phyloP scores from a whole-genome alignment of 2,888 invertebrate species.

The Drosophila falleni region DNA sequence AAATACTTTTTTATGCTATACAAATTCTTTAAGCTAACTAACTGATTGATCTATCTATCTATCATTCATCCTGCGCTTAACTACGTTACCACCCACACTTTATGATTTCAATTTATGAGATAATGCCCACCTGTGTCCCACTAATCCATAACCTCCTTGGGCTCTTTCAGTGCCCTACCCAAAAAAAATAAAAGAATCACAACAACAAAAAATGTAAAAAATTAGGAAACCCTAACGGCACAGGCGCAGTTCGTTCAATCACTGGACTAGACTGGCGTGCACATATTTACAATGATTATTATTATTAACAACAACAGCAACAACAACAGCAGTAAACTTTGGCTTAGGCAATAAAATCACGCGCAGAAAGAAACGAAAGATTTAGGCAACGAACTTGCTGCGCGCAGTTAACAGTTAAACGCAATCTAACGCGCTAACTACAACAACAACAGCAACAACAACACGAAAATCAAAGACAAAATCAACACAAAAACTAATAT shows the following conservation, averaged over 20 bases:
- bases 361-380: constrained; percentile 41
- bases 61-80: constrained; percentile 29
- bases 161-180: constrained; percentile 61
- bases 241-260: constrained; percentile 59
- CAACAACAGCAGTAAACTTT: constrained; percentile 10
- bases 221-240: constrained; percentile 58
- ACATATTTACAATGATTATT: constrained; percentile 67
- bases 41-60: constrained; percentile 2
- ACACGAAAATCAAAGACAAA: constrained; percentile 42
- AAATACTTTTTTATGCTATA: neutral
- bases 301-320: constrained; percentile 45
- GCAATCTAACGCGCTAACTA: constrained; percentile 64
- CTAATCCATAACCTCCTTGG: constrained; percentile 51
- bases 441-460: constrained; percentile 37
- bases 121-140: constrained; percentile 58
- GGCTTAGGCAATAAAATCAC: constrained; percentile 49
- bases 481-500: constrained; percentile 44
- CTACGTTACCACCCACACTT: constrained; percentile 46
- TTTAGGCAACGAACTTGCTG: constrained; percentile 57
- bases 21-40: neutral
- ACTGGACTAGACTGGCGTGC: constrained; percentile 30
- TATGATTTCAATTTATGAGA: constrained; percentile 53
- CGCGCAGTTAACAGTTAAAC: constrained; percentile 66
- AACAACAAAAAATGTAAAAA: constrained; percentile 22
- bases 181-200: constrained; percentile 30